Evolutionary conservation across 1,140 invertebrate species (phyloP), one percentile per base, ranked within the genome.

Genomic region (Eubasilissa regina): DNA sequence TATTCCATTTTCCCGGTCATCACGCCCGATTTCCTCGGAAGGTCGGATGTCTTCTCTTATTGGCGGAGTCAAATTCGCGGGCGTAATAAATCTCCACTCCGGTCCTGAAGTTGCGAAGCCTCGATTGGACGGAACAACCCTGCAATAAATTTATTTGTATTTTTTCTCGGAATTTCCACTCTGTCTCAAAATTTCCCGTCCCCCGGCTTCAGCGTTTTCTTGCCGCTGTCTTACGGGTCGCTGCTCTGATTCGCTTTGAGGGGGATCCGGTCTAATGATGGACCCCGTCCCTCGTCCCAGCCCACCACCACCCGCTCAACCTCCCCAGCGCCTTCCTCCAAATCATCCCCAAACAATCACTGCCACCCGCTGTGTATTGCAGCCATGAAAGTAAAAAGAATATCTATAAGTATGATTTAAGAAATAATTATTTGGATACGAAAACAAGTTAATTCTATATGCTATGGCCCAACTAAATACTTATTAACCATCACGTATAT

Each of bases 71-170:
- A 79, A 79, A 75, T 75, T 56, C 72, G 21, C 72, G 53, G 15
- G 15, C 21, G 45, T 45, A 53, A 72, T 79, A 79, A 79, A 79
- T 79, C 78, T 66, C 12, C 55, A 66, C 19, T 55, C 44, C 53
- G 68, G 21, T 17, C 56, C 68, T 64, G 47, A 73, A 73, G 53
- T 78, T 70, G 4, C 53, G 17, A 19, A 60, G 43, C 55, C 51
- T 79, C 55, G 73, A 80, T 80, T 80, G 78, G 64, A 55, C 35
- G 45, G 17, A 35, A 21, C 47, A 47, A 44, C 56, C 48, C 47
- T 21, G 56, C 43, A 45, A 81, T 81, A 79, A 77, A 81, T 81
- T 81, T 81, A 79, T 81, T 81, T 81, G 73, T 79, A 77, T 79
- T 81, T 79, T 75, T 81, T 81, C 56, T 64, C 9, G 35, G 15